A percentile compares a stretch with the other conserved stretches of the same genome.
These are phyloP conservation scores for Lasiommata megera DNA, from an alignment of 2,888 invertebrate species.

Conservation along the genomic window DNA sequence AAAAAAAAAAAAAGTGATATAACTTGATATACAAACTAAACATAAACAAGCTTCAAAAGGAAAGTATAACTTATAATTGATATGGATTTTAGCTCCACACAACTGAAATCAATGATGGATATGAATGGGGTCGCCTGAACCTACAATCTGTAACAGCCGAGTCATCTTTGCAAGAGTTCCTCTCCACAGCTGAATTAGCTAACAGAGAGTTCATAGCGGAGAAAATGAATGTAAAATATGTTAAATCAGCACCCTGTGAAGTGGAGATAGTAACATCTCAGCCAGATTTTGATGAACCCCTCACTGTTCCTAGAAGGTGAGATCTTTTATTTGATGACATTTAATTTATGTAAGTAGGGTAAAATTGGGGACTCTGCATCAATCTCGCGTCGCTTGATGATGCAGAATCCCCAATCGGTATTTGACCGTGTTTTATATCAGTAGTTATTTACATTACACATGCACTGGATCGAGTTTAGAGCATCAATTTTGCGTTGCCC, in stretches of 20 bases:
- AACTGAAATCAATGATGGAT: conserved; percentile 93
- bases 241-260: conserved; percentile 61
- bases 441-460: too few species aligned
- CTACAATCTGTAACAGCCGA: conserved; percentile 97
- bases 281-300: conserved; percentile 69
- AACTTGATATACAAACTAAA: too few species aligned
- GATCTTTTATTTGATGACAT: not conserved
- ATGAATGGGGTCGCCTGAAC: conserved; percentile 94
- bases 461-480: too few species aligned
- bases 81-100: conserved; percentile 85
- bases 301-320: conserved; percentile 88
- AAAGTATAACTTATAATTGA: too few species aligned
- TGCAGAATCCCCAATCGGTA: too few species aligned
- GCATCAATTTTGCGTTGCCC: too few species aligned
- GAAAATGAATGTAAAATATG: conserved; percentile 88
- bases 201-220: conserved; percentile 96
- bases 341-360: too few species aligned
- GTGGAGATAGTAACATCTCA: conserved; percentile 65
- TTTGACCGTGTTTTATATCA: too few species aligned
- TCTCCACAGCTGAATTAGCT: conserved; percentile 96
- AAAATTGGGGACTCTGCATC: too few species aligned
- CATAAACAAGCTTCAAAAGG: too few species aligned
- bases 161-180: conserved; percentile 97
- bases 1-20: too few species aligned
- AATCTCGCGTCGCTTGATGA: too few species aligned